Percentiles rank a stretch among this genome's conserved stretches.
These are phyloP conservation scores for Dasyornis broadbenti DNA, from an alignment of 2,113 vertebrate genomes.

Conservation along the genomic window DNA sequence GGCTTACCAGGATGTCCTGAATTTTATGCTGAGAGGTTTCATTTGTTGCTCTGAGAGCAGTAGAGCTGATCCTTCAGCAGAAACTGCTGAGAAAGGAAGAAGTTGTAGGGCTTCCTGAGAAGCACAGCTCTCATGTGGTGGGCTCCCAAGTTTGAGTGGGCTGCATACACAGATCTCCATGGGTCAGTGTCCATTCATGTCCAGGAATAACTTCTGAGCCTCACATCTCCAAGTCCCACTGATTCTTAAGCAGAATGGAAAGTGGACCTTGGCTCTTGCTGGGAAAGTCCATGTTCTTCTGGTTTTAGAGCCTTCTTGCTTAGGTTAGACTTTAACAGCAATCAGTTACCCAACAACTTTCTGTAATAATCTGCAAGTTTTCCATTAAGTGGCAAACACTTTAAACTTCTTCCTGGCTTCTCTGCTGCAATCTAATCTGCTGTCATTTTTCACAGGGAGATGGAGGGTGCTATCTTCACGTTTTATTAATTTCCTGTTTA, in stretches of 20 bases:
- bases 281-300: neutral
- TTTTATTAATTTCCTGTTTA: slow-evolving; percentile 26
- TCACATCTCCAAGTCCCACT: neutral
- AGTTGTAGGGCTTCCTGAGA: neutral
- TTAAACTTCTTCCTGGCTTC: neutral
- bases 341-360: slow-evolving; percentile 19
- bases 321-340: slow-evolving; percentile 17
- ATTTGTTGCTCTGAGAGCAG: neutral
- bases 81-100: neutral
- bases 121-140: accelerated
- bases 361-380: neutral
- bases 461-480: neutral
- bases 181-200: neutral
- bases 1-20: neutral
- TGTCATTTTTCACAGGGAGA: neutral
- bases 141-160: neutral
- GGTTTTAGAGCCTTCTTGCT: neutral
- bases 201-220: neutral
- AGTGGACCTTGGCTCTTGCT: neutral
- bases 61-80: neutral
- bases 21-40: neutral
- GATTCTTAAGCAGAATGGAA: neutral
- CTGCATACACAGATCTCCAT: neutral
- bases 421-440: neutral
- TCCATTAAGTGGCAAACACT: neutral